phyloP scores from a whole-genome alignment of 2,797 vertebrate genomes.

The Oceanodroma leucorhoa region DNA sequence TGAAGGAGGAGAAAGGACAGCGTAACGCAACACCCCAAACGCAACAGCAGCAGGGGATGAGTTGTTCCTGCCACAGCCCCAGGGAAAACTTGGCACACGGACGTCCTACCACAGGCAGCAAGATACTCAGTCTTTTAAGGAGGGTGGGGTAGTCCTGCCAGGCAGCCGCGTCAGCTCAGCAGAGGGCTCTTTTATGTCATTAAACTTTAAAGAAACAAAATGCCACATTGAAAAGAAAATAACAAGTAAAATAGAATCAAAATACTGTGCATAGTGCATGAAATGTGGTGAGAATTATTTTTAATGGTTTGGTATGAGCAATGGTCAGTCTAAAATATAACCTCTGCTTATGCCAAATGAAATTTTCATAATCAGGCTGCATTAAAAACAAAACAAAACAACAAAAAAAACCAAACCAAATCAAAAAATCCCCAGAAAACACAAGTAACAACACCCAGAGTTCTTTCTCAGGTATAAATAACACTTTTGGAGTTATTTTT shows the following conservation, averaged over 20 bases:
- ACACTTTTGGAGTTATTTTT: not conserved
- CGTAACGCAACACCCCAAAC: accelerated
- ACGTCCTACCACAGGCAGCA: not conserved
- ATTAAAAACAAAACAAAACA: not conserved
- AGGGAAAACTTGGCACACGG: accelerated
- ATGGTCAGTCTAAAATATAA: not conserved
- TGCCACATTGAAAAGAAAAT: not conserved
- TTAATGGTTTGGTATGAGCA: not conserved
- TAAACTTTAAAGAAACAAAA: not conserved
- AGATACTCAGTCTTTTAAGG: not conserved
- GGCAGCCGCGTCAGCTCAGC: not conserved
- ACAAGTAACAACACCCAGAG: not conserved
- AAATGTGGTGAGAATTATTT: not conserved
- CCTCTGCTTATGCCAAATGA: not conserved
- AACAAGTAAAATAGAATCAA: not conserved
- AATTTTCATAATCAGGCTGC: not conserved
- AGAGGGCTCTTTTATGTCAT: not conserved
- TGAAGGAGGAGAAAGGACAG: not conserved
- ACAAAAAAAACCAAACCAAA: not conserved
- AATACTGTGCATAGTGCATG: not conserved
- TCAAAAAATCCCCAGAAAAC: not conserved
- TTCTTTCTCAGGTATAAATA: not conserved
- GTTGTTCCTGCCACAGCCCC: not conserved
- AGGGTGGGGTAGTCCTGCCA: not conserved
- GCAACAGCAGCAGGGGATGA: not conserved